phyloP scores from a whole-genome alignment of 2,113 vertebrate genomes.

The Salvelinus fontinalis region DNA sequence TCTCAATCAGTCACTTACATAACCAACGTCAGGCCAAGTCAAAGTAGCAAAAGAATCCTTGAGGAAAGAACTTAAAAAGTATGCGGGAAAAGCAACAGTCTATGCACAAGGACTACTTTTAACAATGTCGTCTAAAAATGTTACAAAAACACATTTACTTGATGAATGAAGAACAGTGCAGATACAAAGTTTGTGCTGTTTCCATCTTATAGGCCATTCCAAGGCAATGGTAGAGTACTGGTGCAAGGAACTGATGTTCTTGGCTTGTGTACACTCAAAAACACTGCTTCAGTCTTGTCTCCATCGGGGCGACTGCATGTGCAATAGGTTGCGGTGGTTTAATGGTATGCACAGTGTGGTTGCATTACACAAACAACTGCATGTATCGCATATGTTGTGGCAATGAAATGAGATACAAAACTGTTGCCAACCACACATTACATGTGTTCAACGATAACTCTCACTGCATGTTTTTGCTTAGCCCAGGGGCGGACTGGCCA shows the following conservation, averaged over 20 bases:
- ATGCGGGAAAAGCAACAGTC: no score
- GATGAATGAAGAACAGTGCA: no score
- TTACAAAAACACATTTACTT: no score
- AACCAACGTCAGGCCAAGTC: neutral
- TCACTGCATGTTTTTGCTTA: no score
- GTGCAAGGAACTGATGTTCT: neutral
- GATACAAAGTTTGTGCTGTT: no score
- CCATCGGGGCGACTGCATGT: neutral
- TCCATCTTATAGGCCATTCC: neutral
- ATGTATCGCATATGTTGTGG: neutral
- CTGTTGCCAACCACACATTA: neutral
- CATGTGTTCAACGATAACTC: neutral
- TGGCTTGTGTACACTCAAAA: neutral
- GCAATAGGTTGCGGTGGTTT: neutral
- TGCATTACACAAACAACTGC: neutral
- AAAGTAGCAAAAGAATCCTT: no score
- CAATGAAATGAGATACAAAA: neutral
- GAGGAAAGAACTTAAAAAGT: no score
- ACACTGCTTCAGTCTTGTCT: neutral
- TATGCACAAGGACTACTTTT: no score
- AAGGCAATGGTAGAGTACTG: neutral
- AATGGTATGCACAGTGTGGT: neutral
- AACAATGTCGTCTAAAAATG: no score
- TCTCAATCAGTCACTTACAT: neutral
- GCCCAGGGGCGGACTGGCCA: no score